Percentiles rank a stretch among this genome's conserved stretches.
These are phyloP conservation scores for Cantharis rufa DNA, from an alignment of 2,888 invertebrate genomes.

Conservation along the genomic window DNA sequence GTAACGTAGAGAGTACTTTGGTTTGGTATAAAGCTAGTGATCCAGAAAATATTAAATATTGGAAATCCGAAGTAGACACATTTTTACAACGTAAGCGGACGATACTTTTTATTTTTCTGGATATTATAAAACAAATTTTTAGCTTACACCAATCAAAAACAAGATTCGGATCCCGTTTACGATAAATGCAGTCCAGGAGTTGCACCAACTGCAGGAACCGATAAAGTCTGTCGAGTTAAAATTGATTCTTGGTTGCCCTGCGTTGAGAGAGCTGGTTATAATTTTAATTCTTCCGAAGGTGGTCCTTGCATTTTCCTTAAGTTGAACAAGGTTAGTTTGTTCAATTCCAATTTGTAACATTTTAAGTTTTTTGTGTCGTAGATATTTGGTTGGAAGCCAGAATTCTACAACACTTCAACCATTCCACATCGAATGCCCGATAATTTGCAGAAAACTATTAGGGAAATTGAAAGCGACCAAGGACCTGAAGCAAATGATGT, in stretches of 20 bases:
- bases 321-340: constrained; percentile 85
- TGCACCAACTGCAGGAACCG: constrained; percentile 58
- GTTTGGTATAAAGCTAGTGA: constrained; percentile 89
- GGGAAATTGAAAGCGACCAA: constrained; percentile 2
- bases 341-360: constrained; percentile 4
- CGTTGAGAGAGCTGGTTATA: constrained; percentile 77
- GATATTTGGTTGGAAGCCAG: constrained; percentile 89
- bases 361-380: constrained; percentile 52
- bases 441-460: constrained; percentile 74
- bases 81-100: constrained; percentile 74
- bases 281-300: constrained; percentile 73
- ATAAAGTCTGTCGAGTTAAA: constrained; percentile 81
- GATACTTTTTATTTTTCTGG: neutral
- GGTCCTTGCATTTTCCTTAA: constrained; percentile 96
- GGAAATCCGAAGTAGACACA: constrained; percentile 75
- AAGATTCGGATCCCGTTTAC: constrained; percentile 56
- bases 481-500: constrained; percentile 10
- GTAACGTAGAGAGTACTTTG: constrained; percentile 93
- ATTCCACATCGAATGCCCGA: constrained; percentile 77
- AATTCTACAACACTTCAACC: constrained; percentile 74
- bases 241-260: constrained; percentile 74
- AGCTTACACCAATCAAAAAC: constrained; percentile 53
- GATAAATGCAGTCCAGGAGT: constrained; percentile 62
- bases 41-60: constrained; percentile 77
- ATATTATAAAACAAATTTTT: neutral